These are phyloP conservation scores for Trypoxylus dichotomus DNA, from an alignment of 1,140 invertebrate genomes.

Conservation along the genomic window DNA sequence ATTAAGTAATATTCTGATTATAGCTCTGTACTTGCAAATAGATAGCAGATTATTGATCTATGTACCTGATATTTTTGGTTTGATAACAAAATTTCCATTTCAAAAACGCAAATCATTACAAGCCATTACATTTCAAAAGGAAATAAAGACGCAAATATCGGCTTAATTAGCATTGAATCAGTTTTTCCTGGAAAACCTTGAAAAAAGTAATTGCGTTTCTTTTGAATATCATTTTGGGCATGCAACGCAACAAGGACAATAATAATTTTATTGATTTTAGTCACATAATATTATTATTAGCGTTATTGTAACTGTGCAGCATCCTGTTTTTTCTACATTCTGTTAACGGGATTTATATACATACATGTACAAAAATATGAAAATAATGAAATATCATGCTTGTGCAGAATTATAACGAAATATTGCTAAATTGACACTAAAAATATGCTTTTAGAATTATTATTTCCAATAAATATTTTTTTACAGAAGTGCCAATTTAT, in stretches of 20 bases:
- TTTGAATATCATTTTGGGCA: not conserved
- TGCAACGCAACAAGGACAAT: not conserved
- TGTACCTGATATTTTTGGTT: too few species aligned
- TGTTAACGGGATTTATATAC: too few species aligned
- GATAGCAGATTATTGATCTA: too few species aligned
- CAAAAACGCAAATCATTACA: too few species aligned
- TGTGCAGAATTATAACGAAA: too few species aligned
- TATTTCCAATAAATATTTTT: slow-evolving; percentile 8
- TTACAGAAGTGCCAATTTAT: slow-evolving; percentile 35
- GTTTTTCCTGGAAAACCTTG: not conserved
- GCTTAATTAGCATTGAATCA: not conserved
- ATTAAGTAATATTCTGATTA: not conserved
- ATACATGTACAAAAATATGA: too few species aligned
- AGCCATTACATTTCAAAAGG: not conserved
- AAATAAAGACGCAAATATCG: not conserved
- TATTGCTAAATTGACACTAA: too few species aligned
- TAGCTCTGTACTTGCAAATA: not conserved
- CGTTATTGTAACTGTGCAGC: not conserved
- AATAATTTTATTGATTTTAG: not conserved
- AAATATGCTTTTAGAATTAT: not conserved
- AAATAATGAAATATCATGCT: too few species aligned
- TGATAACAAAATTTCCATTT: too few species aligned
- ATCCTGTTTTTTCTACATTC: too few species aligned
- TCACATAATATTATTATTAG: not conserved
- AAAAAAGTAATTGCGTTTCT: not conserved